A percentile compares a stretch with the other conserved stretches of the same genome.
Conservation (phyloP, 2,113 vertebrate species). For the Athene noctua region DNA sequence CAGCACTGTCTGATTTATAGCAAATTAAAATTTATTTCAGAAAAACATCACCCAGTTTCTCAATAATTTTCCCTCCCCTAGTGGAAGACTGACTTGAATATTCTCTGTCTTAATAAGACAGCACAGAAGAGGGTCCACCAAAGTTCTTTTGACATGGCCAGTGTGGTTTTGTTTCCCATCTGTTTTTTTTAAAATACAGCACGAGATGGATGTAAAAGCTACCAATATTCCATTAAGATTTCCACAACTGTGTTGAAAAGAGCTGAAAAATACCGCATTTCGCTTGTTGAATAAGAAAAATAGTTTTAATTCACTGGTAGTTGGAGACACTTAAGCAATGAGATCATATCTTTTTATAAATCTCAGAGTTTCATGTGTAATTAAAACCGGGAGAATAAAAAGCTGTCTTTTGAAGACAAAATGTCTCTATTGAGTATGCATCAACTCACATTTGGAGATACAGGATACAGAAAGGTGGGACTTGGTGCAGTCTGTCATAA, state of each 20-base stretch:
- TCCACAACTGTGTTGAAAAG: background rate
- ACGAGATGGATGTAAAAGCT: background rate
- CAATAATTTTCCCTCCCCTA: background rate
- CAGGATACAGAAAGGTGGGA: background rate
- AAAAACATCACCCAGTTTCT: background rate
- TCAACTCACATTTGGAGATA: background rate
- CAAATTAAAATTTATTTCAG: too few relatives aligned
- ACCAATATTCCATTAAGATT: background rate
- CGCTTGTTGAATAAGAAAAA: background rate
- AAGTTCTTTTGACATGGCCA: background rate
- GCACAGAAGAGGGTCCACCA: background rate
- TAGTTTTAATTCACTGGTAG: background rate
- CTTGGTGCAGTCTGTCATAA: background rate
- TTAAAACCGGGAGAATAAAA: background rate
- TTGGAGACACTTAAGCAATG: background rate
- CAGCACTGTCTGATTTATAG: background rate
- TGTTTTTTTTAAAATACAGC: background rate
- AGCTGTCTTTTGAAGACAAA: background rate
- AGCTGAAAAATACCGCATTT: background rate
- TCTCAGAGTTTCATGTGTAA: background rate
- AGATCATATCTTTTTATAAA: constrained; percentile 12
- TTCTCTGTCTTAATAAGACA: background rate
- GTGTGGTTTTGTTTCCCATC: background rate
- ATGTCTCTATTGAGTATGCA: background rate
- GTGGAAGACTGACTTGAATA: background rate